Conservation (phyloP, 2,113 vertebrate genomes). For the Myodes glareolus region DNA sequence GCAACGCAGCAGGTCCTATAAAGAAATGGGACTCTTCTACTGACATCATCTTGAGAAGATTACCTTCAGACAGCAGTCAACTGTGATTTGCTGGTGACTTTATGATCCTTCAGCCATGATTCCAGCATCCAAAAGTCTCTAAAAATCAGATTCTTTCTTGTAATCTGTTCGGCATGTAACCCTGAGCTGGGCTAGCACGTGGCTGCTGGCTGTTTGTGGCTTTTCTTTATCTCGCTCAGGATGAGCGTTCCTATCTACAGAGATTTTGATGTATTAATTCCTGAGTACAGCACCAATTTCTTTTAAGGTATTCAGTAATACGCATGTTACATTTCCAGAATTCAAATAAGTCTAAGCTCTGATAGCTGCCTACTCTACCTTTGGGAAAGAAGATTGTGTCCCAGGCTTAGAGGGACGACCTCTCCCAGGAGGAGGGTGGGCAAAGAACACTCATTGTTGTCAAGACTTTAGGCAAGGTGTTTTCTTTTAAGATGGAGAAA, state of each 20-base stretch:
- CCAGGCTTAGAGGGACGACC: background rate
- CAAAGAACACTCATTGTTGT: background rate
- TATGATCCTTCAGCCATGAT: conserved; percentile 7
- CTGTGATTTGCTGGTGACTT: background rate
- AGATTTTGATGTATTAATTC: background rate
- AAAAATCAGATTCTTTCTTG: background rate
- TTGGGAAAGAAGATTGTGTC: background rate
- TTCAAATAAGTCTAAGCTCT: background rate
- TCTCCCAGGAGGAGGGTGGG: background rate
- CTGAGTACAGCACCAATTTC: background rate
- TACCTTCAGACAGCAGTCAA: background rate
- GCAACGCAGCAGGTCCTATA: background rate
- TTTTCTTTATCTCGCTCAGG: conserved; percentile 29
- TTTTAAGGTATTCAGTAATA: background rate
- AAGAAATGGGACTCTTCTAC: background rate
- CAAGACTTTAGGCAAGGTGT: background rate
- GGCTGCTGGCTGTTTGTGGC: background rate
- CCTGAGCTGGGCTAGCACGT: conserved; percentile 6
- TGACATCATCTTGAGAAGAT: background rate
- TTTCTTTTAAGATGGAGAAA: conserved; percentile 45
- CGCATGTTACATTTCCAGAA: background rate
- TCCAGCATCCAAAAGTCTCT: background rate
- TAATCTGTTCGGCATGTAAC: conserved; percentile 56
- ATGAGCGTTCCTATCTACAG: conserved; percentile 7
- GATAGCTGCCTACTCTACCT: background rate